Conservation (phyloP, 2,797 vertebrate genomes). For the Pteropus rufus region DNA sequence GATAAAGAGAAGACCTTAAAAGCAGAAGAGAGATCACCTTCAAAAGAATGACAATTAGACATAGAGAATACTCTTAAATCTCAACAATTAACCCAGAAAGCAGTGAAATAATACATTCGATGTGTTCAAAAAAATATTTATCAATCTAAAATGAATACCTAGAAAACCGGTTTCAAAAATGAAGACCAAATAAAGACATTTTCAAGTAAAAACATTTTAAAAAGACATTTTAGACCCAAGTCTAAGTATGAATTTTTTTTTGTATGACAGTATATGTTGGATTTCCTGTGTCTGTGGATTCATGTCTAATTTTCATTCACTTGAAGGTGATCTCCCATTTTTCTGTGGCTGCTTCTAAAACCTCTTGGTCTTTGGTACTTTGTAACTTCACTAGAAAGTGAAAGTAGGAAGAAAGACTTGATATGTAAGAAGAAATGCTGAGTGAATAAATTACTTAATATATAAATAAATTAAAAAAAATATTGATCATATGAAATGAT, state of each 20-base stretch:
- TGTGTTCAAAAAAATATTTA: not conserved
- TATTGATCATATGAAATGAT: not conserved
- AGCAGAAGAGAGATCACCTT: not conserved
- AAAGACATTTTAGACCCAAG: not conserved
- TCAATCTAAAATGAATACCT: not conserved
- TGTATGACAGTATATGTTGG: not conserved
- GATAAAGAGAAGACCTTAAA: not conserved
- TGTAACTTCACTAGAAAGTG: not conserved
- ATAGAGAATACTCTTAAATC: not conserved
- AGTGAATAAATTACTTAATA: not conserved
- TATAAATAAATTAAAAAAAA: not conserved
- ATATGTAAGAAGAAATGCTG: not conserved
- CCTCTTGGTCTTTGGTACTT: not conserved
- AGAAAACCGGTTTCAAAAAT: not conserved
- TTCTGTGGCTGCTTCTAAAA: not conserved
- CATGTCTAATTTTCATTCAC: not conserved
- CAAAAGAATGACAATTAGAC: not conserved
- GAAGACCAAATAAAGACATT: not conserved
- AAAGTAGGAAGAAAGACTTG: not conserved
- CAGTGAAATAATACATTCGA: not conserved
- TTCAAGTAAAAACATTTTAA: not conserved
- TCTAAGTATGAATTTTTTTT: not conserved
- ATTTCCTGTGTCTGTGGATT: not conserved
- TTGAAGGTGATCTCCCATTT: not conserved
- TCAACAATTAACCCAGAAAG: not conserved